These are phyloP conservation scores for Geopemphigus sp. DNA, from an alignment of 1,140 invertebrate genomes.

Conservation along the genomic window DNA sequence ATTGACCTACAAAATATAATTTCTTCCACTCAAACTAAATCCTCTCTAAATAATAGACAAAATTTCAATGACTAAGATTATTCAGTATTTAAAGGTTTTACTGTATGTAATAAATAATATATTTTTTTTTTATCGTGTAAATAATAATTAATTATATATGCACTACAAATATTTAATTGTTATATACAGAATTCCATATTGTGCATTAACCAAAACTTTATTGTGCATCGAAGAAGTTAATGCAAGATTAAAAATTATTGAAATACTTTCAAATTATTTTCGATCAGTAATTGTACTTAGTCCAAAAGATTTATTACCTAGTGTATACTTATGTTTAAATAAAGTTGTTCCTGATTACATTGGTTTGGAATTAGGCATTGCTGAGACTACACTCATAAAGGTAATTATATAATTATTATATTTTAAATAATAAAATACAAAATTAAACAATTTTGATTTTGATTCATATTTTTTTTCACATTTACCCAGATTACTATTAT, in stretches of 20 bases:
- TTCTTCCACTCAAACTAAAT: no score
- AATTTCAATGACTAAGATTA: no score
- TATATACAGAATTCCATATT: conserved; percentile 77
- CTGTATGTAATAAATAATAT: no score
- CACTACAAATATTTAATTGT: conserved; percentile 53
- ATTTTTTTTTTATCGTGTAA: neutral
- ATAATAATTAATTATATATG: conserved; percentile 24
- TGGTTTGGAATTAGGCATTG: conserved; percentile 85
- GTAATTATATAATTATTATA: conserved; percentile 45
- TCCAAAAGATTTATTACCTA: conserved; percentile 83
- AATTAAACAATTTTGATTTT: no score
- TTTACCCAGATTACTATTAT: no score
- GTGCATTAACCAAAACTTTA: conserved; percentile 86
- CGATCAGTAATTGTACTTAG: conserved; percentile 85
- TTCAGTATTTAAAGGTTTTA: no score
- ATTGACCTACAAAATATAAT: no score
- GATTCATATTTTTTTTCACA: no score
- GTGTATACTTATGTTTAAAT: conserved; percentile 94
- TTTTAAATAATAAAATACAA: neutral
- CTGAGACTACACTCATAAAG: conserved; percentile 91
- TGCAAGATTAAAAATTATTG: conserved; percentile 88
- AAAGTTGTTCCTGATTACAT: conserved; percentile 92
- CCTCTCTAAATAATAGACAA: no score
- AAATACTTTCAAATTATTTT: conserved; percentile 92
- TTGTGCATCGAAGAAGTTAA: conserved; percentile 87